Evolutionary conservation across 1,140 invertebrate species (phyloP), one percentile per base, ranked within the genome.

Genomic region (Cydia fagiglandana): DNA sequence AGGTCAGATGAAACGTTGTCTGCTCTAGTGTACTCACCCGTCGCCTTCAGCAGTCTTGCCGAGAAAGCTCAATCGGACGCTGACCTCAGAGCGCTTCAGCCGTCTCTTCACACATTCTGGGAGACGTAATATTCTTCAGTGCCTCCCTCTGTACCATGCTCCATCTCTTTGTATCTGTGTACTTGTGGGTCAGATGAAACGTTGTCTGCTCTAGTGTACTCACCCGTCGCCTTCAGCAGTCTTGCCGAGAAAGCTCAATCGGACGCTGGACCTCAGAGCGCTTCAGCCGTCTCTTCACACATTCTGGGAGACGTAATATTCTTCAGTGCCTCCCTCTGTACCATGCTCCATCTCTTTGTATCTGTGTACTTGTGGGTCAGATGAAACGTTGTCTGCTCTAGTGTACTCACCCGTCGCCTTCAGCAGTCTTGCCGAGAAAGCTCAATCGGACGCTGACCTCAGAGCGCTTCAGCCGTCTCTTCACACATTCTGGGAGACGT

Each of bases 361-460:
- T 34, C 30, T 34, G 2, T 34, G 30, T 34, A 34, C 30, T 4
- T 34, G 30, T 34, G 30, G 30, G 30, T 34, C 30, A 34, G 30
- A 34, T 34, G 30, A 34, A 34, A 34, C 30, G 30, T n/a, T n/a
- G n/a, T 34, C 34, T 38, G 6, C 34, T 38, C 34, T 38, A 38
- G 34, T 7, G 17, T 2, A n/a, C 74, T 76, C 80, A 92, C 92
- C 89, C 88, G 73, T 92, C 89, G 34, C 91, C 88, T 30, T 91
- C 85, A 20, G 91, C 87, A 12, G 88, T 93, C 75, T 93, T 93
- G 5, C 84, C 87, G 0, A 93, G 81, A 68, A 93, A 77, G 77
- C 88, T 87, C 15, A 93, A 76, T 70, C 86, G 79, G 50, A 88
- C 83, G 79, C 86, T 86, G 30, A 92, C 83, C 75, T 92, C 93